Evolutionary conservation across 2,888 invertebrate genomes (phyloP).

Genomic region (Ischnura elegans): DNA sequence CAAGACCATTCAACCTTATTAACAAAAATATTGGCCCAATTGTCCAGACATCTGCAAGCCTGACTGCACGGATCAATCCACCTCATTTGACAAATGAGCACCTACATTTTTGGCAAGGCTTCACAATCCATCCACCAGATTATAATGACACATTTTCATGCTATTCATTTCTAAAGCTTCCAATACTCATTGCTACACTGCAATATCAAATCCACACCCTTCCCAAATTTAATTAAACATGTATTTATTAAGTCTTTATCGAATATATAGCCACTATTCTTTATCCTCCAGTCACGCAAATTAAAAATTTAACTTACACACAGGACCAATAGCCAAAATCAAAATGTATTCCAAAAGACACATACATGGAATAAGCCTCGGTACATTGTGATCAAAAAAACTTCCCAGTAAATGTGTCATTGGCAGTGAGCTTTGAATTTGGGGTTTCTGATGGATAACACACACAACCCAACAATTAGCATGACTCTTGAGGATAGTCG

Average conservation of each 20-base stretch:
- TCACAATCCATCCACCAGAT: no score
- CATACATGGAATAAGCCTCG: not conserved
- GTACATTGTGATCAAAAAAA: not conserved
- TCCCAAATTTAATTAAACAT: no score
- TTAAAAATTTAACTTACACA: not conserved
- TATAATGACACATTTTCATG: no score
- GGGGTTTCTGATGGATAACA: not conserved
- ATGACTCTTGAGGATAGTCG: not conserved
- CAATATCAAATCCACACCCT: no score
- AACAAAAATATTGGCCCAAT: no score
- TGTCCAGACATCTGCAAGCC: no score
- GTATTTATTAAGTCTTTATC: no score
- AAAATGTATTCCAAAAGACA: not conserved
- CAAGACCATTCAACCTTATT: not conserved
- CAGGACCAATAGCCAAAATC: not conserved
- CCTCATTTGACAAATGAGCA: no score
- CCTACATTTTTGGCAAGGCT: no score
- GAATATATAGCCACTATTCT: not conserved
- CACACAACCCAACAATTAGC: not conserved
- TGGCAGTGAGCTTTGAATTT: not conserved
- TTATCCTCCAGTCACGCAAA: not conserved
- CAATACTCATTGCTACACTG: no score
- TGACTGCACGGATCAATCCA: no score
- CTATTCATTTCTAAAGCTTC: no score
- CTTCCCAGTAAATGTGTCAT: not conserved